phyloP scores from a whole-genome alignment of 2,888 invertebrate genomes.

The Cephus spinipes region DNA sequence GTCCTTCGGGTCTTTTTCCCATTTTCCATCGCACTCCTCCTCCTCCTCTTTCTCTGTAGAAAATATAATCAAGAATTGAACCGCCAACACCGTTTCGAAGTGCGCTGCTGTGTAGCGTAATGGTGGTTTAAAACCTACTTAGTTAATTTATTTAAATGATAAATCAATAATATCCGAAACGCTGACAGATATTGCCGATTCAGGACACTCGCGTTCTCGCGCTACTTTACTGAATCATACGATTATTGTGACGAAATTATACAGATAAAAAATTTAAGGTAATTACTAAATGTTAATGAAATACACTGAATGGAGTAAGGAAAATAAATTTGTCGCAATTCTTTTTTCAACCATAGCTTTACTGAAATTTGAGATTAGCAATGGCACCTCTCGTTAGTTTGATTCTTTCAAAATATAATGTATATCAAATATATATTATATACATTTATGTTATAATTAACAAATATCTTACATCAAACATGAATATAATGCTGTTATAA shows the following conservation, averaged over 20 bases:
- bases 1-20: constrained; percentile 3
- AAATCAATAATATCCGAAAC: constrained; percentile 28
- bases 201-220: not conserved
- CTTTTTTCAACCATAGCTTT: no score
- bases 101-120: constrained; percentile 58
- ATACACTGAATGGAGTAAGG: constrained; percentile 16
- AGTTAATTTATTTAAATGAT: constrained; percentile 62
- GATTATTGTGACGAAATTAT: constrained; percentile 11
- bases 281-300: constrained; percentile 23
- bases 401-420: not conserved
- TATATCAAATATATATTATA: not conserved
- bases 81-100: constrained; percentile 24
- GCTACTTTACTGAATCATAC: no score
- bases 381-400: not conserved
- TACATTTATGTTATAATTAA: not conserved
- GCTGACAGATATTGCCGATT: constrained; percentile 16
- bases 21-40: constrained; percentile 17
- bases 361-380: no score
- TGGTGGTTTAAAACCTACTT: constrained; percentile 48
- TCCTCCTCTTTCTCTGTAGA: constrained; percentile 34
- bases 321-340: not conserved
- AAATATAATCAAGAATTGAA: constrained; percentile 33
- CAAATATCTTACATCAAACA: no score
- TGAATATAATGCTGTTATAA: no score
- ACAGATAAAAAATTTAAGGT: constrained; percentile 16